A percentile compares a stretch with the other conserved stretches of the same genome.
phyloP scores from a whole-genome alignment of 1,140 invertebrate species.

The Wasmannia auropunctata region DNA sequence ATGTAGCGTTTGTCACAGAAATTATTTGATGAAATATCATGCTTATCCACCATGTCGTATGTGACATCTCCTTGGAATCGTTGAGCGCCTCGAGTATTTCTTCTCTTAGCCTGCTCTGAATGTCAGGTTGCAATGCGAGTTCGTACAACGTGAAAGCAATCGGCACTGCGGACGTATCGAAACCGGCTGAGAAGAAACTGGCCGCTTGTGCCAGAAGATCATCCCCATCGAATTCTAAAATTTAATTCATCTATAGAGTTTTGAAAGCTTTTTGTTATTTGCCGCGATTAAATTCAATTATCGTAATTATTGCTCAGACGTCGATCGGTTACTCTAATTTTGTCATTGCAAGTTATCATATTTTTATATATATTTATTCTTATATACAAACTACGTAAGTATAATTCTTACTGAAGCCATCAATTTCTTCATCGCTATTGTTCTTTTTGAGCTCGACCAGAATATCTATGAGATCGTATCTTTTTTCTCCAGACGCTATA shows the following conservation, averaged over 20 bases:
- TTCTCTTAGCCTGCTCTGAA: conserved; percentile 85
- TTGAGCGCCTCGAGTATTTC: conserved; percentile 85
- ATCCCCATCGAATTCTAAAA: conserved; percentile 85
- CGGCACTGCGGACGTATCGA: conserved; percentile 87
- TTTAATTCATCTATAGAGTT: background rate
- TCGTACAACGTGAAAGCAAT: conserved; percentile 86
- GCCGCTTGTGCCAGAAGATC: conserved; percentile 88
- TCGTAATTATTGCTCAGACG: background rate
- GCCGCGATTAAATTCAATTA: background rate
- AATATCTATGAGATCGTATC: conserved; percentile 83
- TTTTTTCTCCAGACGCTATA: conserved; percentile 69
- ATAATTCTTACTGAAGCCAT: conserved; percentile 28
- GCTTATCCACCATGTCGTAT: conserved; percentile 83
- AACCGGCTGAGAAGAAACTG: conserved; percentile 89
- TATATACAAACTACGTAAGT: background rate
- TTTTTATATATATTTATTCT: background rate
- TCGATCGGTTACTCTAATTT: background rate
- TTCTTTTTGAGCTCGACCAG: conserved; percentile 79
- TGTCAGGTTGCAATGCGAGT: conserved; percentile 86
- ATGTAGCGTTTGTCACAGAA: background rate
- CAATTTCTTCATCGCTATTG: background rate
- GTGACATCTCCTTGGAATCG: conserved; percentile 81
- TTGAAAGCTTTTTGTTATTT: background rate
- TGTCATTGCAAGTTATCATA: background rate
- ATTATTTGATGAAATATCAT: background rate